phyloP scores from a whole-genome alignment of 2,797 vertebrate species.

The Semotilus atromaculatus region DNA sequence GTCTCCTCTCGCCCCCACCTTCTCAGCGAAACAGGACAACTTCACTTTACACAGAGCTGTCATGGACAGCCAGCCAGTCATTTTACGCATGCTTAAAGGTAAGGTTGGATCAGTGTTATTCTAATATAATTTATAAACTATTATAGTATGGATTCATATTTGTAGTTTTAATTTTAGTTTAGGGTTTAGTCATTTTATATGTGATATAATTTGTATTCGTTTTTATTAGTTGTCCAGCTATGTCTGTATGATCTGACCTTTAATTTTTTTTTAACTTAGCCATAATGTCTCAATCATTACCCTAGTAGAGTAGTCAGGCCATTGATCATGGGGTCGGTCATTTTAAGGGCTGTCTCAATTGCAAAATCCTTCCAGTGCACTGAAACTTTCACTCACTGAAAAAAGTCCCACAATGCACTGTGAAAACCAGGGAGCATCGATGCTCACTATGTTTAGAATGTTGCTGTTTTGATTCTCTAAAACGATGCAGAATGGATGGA shows the following conservation, averaged over 20 bases:
- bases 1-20: constrained; percentile 60
- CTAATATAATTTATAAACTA: background rate
- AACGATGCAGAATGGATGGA: background rate
- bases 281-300: background rate
- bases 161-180: background rate
- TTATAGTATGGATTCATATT: background rate
- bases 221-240: background rate
- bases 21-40: constrained; percentile 57
- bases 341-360: background rate
- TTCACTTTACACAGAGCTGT: constrained; percentile 68
- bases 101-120: background rate
- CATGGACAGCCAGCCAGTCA: constrained; percentile 68
- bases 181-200: background rate
- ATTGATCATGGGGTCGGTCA: background rate
- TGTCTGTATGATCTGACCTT: background rate
- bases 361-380: background rate
- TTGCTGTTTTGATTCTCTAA: background rate
- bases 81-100: constrained; percentile 77
- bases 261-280: background rate
- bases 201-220: background rate
- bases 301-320: background rate
- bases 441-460: background rate
- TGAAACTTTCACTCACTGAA: background rate
- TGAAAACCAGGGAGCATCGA: background rate
- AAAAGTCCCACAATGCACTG: background rate